Evolutionary conservation across 2,888 invertebrate genomes (phyloP).

Genomic region (Euzetes globulus): DNA sequence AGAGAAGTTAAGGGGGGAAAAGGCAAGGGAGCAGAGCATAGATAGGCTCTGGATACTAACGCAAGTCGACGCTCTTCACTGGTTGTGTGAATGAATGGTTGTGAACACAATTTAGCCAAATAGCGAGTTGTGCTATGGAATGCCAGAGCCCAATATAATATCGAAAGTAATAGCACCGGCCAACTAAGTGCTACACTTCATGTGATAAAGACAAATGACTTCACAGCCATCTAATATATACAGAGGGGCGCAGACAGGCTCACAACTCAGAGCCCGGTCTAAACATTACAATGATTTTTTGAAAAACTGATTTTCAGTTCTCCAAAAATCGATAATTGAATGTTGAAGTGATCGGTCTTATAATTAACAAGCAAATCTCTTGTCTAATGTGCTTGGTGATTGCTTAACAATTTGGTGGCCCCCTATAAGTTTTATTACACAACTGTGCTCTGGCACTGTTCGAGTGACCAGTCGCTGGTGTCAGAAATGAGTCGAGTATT

Average conservation of each 20-base stretch:
- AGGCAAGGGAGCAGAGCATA: not conserved
- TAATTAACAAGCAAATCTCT: too few relatives aligned
- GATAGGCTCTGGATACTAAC: not conserved
- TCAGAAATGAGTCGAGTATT: too few relatives aligned
- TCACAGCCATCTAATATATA: not conserved
- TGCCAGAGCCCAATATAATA: not conserved
- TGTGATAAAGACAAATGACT: conserved; percentile 27
- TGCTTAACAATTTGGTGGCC: too few relatives aligned
- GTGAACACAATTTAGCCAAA: not conserved
- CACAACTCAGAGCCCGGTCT: too few relatives aligned
- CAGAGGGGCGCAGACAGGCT: not conserved
- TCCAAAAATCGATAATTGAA: too few relatives aligned
- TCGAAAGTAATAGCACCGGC: conserved; percentile 5
- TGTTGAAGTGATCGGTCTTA: too few relatives aligned
- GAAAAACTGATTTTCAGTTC: too few relatives aligned
- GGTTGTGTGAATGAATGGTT: conserved; percentile 6
- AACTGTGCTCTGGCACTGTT: too few relatives aligned
- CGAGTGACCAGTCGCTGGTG: too few relatives aligned
- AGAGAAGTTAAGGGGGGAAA: not conserved
- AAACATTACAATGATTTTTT: too few relatives aligned
- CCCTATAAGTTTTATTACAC: too few relatives aligned
- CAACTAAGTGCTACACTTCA: not conserved
- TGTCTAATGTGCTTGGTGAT: too few relatives aligned
- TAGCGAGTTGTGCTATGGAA: not conserved
- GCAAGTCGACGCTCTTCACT: not conserved